A percentile compares a stretch with the other conserved stretches of the same genome.
Evolutionary conservation across 2,888 invertebrate genomes (phyloP).

Genomic region (Spilosoma lubricipeda): DNA sequence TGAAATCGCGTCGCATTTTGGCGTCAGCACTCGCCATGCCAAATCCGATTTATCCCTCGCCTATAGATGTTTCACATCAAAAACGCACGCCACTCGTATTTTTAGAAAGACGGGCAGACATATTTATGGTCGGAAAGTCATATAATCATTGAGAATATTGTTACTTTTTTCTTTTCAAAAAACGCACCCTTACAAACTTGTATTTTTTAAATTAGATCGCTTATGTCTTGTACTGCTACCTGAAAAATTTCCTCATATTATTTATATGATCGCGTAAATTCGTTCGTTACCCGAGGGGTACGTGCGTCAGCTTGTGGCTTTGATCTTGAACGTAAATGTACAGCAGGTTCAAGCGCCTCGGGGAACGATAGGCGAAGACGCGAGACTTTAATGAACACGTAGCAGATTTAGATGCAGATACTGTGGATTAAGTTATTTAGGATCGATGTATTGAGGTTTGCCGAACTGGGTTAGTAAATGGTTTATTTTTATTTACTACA

Average conservation of each 20-base stretch:
- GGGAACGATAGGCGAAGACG: background rate
- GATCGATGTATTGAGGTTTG: too few species aligned
- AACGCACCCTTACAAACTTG: background rate
- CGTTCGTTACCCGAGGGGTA: conserved; percentile 32
- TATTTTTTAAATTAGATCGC: background rate
- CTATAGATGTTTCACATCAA: too few species aligned
- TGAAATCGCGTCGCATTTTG: too few species aligned
- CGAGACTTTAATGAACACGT: conserved; percentile 9
- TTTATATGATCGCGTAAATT: conserved; percentile 46
- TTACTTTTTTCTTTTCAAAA: background rate
- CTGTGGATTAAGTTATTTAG: background rate
- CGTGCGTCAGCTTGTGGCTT: conserved; percentile 38
- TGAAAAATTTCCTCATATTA: conserved; percentile 33
- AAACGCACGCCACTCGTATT: too few species aligned
- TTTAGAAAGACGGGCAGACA: background rate
- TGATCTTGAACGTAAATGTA: conserved; percentile 33
- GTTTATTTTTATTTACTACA: too few species aligned
- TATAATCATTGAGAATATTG: too few species aligned
- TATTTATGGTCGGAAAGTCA: background rate
- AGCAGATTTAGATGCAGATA: background rate
- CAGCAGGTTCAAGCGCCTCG: conserved; percentile 25
- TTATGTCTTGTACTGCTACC: background rate
- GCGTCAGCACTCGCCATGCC: too few species aligned
- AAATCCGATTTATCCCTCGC: too few species aligned
- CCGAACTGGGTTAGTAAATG: too few species aligned